Percentiles rank a stretch among this genome's conserved stretches.
Conservation (phyloP, 2,797 vertebrate species). For the Clamator glandarius region DNA sequence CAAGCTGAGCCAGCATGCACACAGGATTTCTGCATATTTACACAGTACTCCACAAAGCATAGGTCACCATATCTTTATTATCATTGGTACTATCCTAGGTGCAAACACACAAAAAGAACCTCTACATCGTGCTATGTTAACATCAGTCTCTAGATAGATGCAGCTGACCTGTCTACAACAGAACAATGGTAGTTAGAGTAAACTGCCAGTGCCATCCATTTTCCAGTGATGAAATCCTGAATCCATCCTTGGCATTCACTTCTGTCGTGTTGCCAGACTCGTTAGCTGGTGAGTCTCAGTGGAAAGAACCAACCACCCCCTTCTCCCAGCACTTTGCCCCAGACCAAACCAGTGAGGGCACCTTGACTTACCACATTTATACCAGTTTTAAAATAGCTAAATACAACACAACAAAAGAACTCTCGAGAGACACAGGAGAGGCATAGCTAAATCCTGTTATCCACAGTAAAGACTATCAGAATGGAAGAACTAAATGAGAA, state of each 20-base stretch:
- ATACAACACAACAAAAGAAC: neutral
- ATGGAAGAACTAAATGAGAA: neutral
- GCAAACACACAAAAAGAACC: neutral
- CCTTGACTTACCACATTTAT: neutral
- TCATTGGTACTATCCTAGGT: rapidly evolving
- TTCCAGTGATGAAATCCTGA: neutral
- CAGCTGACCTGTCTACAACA: neutral
- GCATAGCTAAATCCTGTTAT: neutral
- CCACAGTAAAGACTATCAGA: neutral
- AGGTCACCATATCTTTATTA: neutral
- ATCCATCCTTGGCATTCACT: neutral
- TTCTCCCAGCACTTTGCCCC: neutral
- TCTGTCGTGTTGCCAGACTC: neutral
- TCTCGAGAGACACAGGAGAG: neutral
- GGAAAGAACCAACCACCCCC: neutral
- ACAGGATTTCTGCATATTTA: neutral
- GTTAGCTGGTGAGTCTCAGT: neutral
- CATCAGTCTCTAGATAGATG: neutral
- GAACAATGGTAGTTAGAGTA: neutral
- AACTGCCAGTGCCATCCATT: neutral
- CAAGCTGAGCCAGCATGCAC: neutral
- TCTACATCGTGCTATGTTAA: rapidly evolving
- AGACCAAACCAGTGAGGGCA: neutral
- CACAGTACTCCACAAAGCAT: rapidly evolving
- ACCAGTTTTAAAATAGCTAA: neutral